Evolutionary conservation across 1,140 invertebrate species (phyloP).

Genomic region (Drosophila pseudoananassae): DNA sequence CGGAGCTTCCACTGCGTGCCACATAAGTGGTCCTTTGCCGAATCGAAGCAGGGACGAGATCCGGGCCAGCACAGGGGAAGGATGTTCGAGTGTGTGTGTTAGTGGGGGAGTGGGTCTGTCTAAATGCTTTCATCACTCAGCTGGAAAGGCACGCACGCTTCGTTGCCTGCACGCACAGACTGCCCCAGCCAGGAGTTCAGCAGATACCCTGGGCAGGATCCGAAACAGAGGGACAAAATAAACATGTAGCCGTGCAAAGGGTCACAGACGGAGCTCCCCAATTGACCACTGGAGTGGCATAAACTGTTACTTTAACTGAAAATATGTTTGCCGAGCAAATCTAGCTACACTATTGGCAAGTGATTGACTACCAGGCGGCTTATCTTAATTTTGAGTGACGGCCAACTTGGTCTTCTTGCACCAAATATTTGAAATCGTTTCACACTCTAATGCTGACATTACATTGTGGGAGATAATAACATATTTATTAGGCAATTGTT

Average conservation of each 20-base stretch:
- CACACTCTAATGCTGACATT: slow-evolving; percentile 12
- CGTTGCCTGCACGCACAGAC: slow-evolving; percentile 58
- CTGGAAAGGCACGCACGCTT: slow-evolving; percentile 73
- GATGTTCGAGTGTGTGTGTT: not conserved
- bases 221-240: slow-evolving; percentile 6
- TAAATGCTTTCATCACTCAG: slow-evolving; percentile 80
- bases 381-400: slow-evolving; percentile 28
- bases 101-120: slow-evolving; percentile 40
- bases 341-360: slow-evolving; percentile 17
- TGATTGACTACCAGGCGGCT: slow-evolving; percentile 32
- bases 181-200: slow-evolving; percentile 6
- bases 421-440: not conserved
- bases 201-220: slow-evolving; percentile 8
- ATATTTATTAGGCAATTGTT: slow-evolving; percentile 24
- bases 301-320: slow-evolving; percentile 39
- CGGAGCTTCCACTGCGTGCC: slow-evolving; percentile 42
- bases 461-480: slow-evolving; percentile 21
- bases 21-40: slow-evolving; percentile 63
- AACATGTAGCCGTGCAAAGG: slow-evolving; percentile 14
- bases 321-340: slow-evolving; percentile 35
- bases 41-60: slow-evolving; percentile 23
- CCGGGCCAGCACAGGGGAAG: not conserved
- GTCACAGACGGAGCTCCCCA: slow-evolving; percentile 26
- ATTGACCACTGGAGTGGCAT: slow-evolving; percentile 42
- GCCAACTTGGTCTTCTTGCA: slow-evolving; percentile 5